Evolutionary conservation across 2,113 vertebrate genomes (phyloP), one percentile per base, ranked within the genome.

Genomic region (Paramisgurnus dabryanus): DNA sequence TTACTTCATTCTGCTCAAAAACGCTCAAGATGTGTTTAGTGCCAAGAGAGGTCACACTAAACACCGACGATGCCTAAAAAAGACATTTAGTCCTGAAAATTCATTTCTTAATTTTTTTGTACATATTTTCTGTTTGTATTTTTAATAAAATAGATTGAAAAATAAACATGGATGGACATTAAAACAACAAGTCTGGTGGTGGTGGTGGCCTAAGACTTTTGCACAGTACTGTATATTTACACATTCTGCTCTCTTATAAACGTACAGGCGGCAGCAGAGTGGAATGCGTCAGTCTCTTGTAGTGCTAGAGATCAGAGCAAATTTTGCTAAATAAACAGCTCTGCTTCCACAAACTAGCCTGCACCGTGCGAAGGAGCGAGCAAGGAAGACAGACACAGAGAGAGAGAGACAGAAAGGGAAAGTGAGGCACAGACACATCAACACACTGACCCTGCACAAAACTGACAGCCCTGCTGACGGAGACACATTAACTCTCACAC

Each of bases 391-490:
- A 58, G 55, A 58, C 17, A 78, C 8, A 66, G 49, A 8, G 3
- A 49, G 60, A 64, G 39, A 71, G 80, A 83, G 79, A 80, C 70
- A 58, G 85, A 83, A 45, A 84, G 55, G 76, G 68, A 76, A 41
- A 78, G 50, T 72, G 76, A 57, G 80, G 57, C 63, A 53, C 66
- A 80, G 77, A n/a, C 77, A 80, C 71, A 80, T 83, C 82, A 83
- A 76, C 73, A 80, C 78, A 71, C 49, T 58, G 72, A 66, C 72
- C 58, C 60, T 39, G 75, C 72, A 80, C 66, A 76, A 50, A 83
- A 57, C 72, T 67, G 67, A 80, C 78, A 84, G 78, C 60, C 71
- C 66, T 80, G 72, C 82, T 83, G 78, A 80, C 60, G 12, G 60
- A 64, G 72, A 80, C 78, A 76, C 60, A 76, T 80, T 76, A 68